These are phyloP conservation scores for Ifrita kowaldi DNA, from an alignment of 2,113 vertebrate species.

Conservation along the genomic window DNA sequence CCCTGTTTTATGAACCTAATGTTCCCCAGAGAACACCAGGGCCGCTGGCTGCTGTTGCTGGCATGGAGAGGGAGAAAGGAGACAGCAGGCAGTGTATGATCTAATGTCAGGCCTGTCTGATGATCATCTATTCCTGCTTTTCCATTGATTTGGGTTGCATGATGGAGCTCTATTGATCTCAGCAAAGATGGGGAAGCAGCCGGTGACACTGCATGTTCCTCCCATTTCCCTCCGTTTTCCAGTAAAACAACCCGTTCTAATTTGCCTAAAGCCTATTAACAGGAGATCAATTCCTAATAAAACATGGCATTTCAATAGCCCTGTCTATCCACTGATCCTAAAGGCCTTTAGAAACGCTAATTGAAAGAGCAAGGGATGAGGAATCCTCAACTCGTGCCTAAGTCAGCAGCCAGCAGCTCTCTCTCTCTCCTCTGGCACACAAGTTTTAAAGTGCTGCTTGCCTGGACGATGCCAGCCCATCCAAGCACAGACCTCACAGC, in stretches of 20 bases:
- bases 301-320: not conserved
- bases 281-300: slow-evolving; percentile 56
- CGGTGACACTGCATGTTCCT: not conserved
- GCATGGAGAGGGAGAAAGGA: not conserved
- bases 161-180: slow-evolving; percentile 56
- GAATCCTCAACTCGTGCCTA: not conserved
- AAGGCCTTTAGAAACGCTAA: not conserved
- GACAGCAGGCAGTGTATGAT: not conserved
- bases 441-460: not conserved
- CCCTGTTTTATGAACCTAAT: slow-evolving; percentile 31
- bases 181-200: not conserved
- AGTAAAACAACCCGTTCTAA: slow-evolving; percentile 23
- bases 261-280: slow-evolving; percentile 54
- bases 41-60: not conserved
- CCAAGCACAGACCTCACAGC: not conserved
- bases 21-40: not conserved
- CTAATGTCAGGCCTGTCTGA: slow-evolving; percentile 37
- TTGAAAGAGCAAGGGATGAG: not conserved
- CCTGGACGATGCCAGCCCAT: not conserved
- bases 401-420: not conserved
- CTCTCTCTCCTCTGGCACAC: not conserved
- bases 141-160: slow-evolving; percentile 69
- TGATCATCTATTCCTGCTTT: slow-evolving; percentile 52
- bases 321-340: not conserved
- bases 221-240: not conserved